Conservation (phyloP, 2,797 vertebrate genomes). For the Argentina silus region DNA sequence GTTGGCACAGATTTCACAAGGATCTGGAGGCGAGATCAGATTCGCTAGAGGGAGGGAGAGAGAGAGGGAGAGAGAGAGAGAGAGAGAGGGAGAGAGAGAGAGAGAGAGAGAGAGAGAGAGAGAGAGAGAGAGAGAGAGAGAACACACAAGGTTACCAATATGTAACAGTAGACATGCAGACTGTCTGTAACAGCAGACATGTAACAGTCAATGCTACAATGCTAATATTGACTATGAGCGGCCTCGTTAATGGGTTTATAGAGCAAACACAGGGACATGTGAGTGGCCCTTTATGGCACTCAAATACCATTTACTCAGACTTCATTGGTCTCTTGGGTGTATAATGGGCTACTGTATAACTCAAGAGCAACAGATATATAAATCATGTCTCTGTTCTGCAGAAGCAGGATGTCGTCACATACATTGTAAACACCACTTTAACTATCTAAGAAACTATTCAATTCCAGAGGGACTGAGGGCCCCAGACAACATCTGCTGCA, state of each 20-base stretch:
- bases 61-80: background rate
- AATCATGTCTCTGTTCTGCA: background rate
- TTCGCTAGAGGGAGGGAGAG: slow-evolving; percentile 46
- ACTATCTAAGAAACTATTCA: slow-evolving; percentile 6
- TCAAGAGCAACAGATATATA: slow-evolving; percentile 22
- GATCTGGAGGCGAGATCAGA: slow-evolving; percentile 55
- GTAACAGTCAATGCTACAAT: background rate
- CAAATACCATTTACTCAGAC: slow-evolving; percentile 23
- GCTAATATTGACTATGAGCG: slow-evolving; percentile 11
- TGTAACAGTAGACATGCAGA: background rate
- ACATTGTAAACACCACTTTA: slow-evolving; percentile 20
- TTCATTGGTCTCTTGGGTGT: slow-evolving; percentile 28
- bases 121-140: background rate
- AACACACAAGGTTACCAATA: background rate
- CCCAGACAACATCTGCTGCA: background rate
- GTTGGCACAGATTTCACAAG: slow-evolving; percentile 76
- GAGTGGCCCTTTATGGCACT: slow-evolving; percentile 10
- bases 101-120: background rate
- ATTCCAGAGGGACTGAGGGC: background rate
- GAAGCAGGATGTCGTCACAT: slow-evolving; percentile 19
- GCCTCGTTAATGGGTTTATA: background rate
- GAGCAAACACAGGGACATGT: slow-evolving; percentile 3
- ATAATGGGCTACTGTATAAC: background rate
- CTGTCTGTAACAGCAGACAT: background rate
- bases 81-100: slow-evolving; percentile 11